Conservation (phyloP, 1,140 invertebrate species). For the Aphelinus certus region DNA sequence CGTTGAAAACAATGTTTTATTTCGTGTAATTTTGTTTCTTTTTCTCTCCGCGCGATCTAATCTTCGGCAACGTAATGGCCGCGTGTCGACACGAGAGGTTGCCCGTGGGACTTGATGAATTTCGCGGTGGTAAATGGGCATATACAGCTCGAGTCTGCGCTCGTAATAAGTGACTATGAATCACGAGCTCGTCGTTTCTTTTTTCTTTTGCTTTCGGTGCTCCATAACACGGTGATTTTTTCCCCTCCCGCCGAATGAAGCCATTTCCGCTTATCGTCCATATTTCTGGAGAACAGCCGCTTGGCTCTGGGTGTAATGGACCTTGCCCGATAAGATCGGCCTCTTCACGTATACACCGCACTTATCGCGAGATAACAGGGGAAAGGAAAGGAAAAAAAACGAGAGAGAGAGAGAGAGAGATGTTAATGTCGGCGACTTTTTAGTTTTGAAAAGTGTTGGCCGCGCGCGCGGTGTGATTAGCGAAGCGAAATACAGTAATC, state of each 20-base stretch:
- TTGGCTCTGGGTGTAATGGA: slow-evolving; percentile 7
- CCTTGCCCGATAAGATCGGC: slow-evolving; percentile 9
- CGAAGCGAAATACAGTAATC: background rate
- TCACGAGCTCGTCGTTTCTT: too few relatives aligned
- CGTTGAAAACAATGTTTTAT: slow-evolving; percentile 51
- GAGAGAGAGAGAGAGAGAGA: background rate
- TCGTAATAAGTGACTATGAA: too few relatives aligned
- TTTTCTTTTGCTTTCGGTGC: background rate
- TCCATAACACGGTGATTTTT: background rate
- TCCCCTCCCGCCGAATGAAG: background rate
- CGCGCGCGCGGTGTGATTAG: background rate
- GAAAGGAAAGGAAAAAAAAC: background rate
- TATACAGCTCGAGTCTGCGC: background rate
- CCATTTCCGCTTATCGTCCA: background rate
- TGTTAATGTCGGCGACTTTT: background rate
- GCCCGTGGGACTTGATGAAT: background rate
- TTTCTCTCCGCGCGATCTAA: background rate
- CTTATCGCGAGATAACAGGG: slow-evolving; percentile 21
- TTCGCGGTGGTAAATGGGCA: background rate
- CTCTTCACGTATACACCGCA: background rate
- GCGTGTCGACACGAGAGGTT: background rate
- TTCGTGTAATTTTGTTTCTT: background rate
- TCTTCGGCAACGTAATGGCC: background rate
- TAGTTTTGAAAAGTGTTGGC: background rate
- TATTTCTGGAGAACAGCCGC: slow-evolving; percentile 10